Conservation (phyloP, 2,888 invertebrate species). For the Athalia circularis region DNA sequence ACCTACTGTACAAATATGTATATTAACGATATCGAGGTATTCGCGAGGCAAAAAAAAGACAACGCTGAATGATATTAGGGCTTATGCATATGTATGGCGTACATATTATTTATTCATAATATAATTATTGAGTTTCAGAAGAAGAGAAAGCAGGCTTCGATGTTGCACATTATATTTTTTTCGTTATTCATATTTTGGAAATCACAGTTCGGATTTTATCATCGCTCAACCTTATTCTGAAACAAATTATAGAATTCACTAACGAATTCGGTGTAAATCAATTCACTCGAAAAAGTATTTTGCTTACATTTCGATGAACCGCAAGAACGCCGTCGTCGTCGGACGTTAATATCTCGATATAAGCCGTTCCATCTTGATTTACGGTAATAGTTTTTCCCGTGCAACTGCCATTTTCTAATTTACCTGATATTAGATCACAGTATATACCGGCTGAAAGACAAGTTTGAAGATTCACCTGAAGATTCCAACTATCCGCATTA, state of each 20-base stretch:
- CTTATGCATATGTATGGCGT: conserved; percentile 43
- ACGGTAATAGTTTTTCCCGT: conserved; percentile 80
- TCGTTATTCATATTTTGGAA: too few species aligned
- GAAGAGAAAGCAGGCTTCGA: conserved; percentile 26
- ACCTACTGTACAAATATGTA: too few species aligned
- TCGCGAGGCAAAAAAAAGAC: too few species aligned
- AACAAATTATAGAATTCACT: too few species aligned
- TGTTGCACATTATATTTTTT: background rate
- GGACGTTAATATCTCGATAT: conserved; percentile 70
- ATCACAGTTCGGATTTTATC: too few species aligned
- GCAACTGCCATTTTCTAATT: conserved; percentile 76
- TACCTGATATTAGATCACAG: conserved; percentile 76
- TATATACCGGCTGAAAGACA: conserved; percentile 75
- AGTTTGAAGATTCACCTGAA: conserved; percentile 78
- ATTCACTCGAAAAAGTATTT: background rate
- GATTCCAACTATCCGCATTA: conserved; percentile 79
- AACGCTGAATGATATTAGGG: too few species aligned
- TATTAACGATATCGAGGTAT: too few species aligned
- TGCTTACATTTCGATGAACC: conserved; percentile 60
- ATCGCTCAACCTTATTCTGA: too few species aligned
- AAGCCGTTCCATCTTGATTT: conserved; percentile 77
- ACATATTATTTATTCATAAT: conserved; percentile 46
- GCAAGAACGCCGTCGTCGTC: conserved; percentile 72
- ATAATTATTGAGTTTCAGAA: conserved; percentile 48
- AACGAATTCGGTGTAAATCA: too few species aligned